Evolutionary conservation across 2,888 invertebrate species (phyloP).

Genomic region (Drosophila diplacantha): DNA sequence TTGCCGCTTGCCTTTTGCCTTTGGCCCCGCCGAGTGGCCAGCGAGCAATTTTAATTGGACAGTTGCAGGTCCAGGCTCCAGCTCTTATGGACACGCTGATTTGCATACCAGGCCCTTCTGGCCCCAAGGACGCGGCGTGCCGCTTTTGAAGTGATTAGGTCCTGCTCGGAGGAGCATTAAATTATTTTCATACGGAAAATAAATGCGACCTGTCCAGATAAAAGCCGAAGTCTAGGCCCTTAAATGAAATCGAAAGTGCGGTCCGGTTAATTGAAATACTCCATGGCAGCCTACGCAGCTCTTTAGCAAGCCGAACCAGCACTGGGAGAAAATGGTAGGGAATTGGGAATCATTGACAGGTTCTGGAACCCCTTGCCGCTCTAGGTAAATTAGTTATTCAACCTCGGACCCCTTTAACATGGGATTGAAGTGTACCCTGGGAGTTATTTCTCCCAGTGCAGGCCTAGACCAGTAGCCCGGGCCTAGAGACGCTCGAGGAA

Average conservation of each 20-base stretch:
- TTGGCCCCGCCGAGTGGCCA: conserved; percentile 30
- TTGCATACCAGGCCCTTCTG: conserved; percentile 26
- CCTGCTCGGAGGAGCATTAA: conserved; percentile 55
- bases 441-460: not conserved
- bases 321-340: not conserved
- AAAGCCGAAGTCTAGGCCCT: conserved; percentile 11
- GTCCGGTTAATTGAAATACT: conserved; percentile 67
- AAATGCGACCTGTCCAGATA: conserved; percentile 41
- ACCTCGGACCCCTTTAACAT: not conserved
- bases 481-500: conserved; percentile 11
- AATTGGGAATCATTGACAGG: not conserved
- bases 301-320: conserved; percentile 23
- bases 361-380: not conserved
- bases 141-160: conserved; percentile 61
- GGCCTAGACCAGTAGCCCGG: conserved; percentile 22
- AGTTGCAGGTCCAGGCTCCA: conserved; percentile 8
- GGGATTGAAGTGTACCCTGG: not conserved
- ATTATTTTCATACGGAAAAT: conserved; percentile 64
- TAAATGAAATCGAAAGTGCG: conserved; percentile 69
- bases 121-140: conserved; percentile 54
- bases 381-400: not conserved
- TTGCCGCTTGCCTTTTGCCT: conserved; percentile 29
- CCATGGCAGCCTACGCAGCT: conserved; percentile 53
- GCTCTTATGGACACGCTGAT: conserved; percentile 16
- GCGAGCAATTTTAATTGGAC: conserved; percentile 59